Evolutionary conservation across 1,140 invertebrate genomes (phyloP).

Genomic region (Macrobrachium nipponense): DNA sequence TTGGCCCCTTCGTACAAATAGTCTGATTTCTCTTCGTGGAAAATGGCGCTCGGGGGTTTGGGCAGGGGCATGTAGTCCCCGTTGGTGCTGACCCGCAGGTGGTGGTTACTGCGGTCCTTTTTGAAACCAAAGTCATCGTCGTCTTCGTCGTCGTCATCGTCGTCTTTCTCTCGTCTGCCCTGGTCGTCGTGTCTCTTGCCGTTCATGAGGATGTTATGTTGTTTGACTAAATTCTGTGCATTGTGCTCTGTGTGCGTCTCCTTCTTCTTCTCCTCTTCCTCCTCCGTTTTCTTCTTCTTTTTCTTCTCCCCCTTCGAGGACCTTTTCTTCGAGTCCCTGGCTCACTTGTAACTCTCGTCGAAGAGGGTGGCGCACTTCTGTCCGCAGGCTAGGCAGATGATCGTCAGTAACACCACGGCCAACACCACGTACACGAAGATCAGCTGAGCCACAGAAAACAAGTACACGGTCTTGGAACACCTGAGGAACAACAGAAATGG

Average conservation of each 20-base stretch:
- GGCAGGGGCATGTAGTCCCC: constrained; percentile 48
- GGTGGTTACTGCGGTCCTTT: neutral
- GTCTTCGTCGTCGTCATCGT: neutral
- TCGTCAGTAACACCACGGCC: constrained; percentile 73
- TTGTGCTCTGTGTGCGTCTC: neutral
- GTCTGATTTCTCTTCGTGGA: neutral
- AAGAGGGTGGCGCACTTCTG: constrained; percentile 61
- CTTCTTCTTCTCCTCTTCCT: neutral
- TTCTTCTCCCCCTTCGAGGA: constrained; percentile 24
- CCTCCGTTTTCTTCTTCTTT: neutral
- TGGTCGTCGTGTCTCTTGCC: constrained; percentile 19
- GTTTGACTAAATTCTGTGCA: neutral
- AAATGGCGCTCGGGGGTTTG: constrained; percentile 30
- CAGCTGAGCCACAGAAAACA: constrained; percentile 81
- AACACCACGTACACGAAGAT: constrained; percentile 77
- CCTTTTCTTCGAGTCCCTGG: constrained; percentile 55
- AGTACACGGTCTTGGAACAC: constrained; percentile 78
- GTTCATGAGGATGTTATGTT: constrained; percentile 23
- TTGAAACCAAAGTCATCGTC: neutral
- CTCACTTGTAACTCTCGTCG: constrained; percentile 64
- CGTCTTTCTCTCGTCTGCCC: neutral
- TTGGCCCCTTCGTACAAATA: too few species aligned
- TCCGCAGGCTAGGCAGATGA: constrained; percentile 69
- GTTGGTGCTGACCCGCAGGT: constrained; percentile 25
- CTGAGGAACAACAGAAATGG: constrained; percentile 6